Percentiles rank a stretch among this genome's conserved stretches.
Conservation (phyloP, 2,113 vertebrate genomes). For the Protobothrops flavoviridis region DNA sequence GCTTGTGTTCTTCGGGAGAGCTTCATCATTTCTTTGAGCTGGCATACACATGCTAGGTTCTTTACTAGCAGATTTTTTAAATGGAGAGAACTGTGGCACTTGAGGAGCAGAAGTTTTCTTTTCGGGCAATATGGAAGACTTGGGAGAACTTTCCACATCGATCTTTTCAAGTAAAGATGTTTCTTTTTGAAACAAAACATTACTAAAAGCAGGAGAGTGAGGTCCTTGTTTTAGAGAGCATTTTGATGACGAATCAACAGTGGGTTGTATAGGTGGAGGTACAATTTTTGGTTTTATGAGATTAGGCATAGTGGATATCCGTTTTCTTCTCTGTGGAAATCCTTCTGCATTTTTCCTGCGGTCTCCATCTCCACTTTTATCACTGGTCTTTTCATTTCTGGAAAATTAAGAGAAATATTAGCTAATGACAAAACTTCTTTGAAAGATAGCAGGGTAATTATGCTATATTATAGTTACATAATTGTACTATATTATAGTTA, state of each 20-base stretch:
- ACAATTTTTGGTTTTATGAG: constrained; percentile 71
- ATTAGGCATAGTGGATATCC: constrained; percentile 80
- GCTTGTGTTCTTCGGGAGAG: constrained; percentile 43
- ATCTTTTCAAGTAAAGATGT: constrained; percentile 31
- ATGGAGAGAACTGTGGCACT: constrained; percentile 68
- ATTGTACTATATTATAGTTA: not conserved
- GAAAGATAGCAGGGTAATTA: not conserved
- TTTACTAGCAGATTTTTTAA: constrained; percentile 57
- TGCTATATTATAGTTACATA: not conserved
- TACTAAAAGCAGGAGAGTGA: constrained; percentile 29
- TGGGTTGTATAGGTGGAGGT: constrained; percentile 59
- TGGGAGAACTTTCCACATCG: constrained; percentile 38
- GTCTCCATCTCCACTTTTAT: constrained; percentile 54
- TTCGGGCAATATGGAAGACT: constrained; percentile 57
- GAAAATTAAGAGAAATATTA: constrained; percentile 49
- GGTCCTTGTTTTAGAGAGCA: constrained; percentile 51
- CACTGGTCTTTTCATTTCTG: constrained; percentile 69
- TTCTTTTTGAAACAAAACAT: constrained; percentile 40
- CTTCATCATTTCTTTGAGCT: constrained; percentile 45
- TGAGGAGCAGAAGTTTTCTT: constrained; percentile 78
- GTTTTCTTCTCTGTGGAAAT: constrained; percentile 83
- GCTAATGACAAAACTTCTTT: not conserved
- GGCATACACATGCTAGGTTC: constrained; percentile 37
- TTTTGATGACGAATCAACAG: constrained; percentile 59
- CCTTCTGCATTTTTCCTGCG: constrained; percentile 57